phyloP scores from a whole-genome alignment of 2,797 vertebrate species.

The Rallus crepitans region DNA sequence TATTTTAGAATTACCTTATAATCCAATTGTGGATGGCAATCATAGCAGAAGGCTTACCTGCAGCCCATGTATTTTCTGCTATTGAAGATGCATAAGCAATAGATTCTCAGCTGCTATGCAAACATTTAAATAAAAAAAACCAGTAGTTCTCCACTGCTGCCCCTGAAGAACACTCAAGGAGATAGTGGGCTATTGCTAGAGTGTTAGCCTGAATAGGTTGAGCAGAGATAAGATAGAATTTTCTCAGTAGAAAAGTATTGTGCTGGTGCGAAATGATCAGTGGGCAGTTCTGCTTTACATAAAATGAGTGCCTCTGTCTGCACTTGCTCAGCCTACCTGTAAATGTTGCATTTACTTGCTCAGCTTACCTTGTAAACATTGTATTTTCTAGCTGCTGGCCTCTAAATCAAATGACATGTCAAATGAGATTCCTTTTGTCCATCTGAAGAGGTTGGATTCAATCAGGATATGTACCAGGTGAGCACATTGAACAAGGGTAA shows the following conservation, averaged over 20 bases:
- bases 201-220: neutral
- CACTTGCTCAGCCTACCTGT: neutral
- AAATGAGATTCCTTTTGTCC: neutral
- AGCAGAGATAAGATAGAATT: neutral
- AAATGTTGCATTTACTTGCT: neutral
- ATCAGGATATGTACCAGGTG: neutral
- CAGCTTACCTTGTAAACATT: neutral
- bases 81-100: neutral
- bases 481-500: neutral
- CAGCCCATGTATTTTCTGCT: neutral
- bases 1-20: neutral
- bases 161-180: constrained; percentile 35
- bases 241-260: neutral
- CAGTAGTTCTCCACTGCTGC: neutral
- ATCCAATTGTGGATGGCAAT: neutral
- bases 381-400: neutral
- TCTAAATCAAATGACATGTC: neutral
- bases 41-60: neutral
- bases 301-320: neutral
- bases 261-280: neutral
- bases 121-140: neutral
- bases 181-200: neutral
- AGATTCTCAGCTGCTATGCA: neutral
- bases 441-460: neutral
- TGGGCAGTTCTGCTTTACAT: neutral